Evolutionary conservation across 2,888 invertebrate genomes (phyloP).

Genomic region (Ichneumoninae sp.): DNA sequence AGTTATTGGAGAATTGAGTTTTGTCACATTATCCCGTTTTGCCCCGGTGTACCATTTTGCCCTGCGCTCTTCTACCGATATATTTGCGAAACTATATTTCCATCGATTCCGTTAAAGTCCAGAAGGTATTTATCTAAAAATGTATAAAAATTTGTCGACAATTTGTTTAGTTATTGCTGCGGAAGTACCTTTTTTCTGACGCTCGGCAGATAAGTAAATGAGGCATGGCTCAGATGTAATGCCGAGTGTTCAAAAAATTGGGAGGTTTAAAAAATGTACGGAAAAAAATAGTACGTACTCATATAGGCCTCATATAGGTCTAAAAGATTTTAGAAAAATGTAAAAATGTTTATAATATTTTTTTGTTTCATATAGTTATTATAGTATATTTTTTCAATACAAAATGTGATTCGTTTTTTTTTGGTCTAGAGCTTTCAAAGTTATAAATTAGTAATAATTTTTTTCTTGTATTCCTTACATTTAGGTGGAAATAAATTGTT

Average conservation of each 20-base stretch:
- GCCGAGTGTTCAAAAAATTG: no score
- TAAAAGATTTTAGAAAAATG: background rate
- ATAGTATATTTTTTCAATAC: background rate
- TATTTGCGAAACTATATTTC: background rate
- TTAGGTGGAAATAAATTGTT: slow-evolving; percentile 3
- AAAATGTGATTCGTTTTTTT: background rate
- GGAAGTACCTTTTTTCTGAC: background rate
- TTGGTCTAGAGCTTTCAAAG: background rate
- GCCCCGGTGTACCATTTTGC: no score
- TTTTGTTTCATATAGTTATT: no score
- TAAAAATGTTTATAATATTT: background rate
- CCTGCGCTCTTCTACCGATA: background rate
- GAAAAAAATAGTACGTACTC: background rate
- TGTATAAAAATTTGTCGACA: background rate
- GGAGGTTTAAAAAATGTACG: no score
- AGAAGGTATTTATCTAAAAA: background rate
- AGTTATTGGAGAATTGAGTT: no score
- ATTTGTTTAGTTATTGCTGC: background rate
- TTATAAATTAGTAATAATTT: background rate
- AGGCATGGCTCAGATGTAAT: no score
- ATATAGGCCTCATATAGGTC: background rate
- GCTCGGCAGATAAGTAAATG: no score
- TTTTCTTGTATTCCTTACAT: background rate
- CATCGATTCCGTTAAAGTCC: background rate
- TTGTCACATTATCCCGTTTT: no score